Conservation (phyloP, 2,888 invertebrate species). For the Microplitis deprimator region DNA sequence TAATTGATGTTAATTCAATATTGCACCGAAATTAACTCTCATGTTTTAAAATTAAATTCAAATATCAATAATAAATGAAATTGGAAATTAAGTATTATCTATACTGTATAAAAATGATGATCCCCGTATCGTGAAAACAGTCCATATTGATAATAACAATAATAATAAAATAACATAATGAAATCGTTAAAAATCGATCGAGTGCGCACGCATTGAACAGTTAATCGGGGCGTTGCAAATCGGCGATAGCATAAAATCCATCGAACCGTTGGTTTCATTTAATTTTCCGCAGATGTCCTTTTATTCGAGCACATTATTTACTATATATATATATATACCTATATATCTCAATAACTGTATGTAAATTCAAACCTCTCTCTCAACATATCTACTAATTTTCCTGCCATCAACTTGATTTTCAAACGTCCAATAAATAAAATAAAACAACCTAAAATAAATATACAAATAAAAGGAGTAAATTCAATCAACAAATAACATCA, state of each 20-base stretch:
- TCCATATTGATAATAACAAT: conserved; percentile 17
- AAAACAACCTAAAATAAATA: neutral
- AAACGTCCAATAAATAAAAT: neutral
- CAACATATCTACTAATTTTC: neutral
- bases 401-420: neutral
- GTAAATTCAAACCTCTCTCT: neutral
- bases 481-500: neutral
- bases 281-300: conserved; percentile 49
- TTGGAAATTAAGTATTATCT: neutral
- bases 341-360: conserved; percentile 31
- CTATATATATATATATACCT: conserved; percentile 32
- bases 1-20: neutral
- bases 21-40: neutral
- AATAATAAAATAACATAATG: conserved; percentile 1
- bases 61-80: neutral
- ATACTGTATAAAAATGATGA: neutral
- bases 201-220: conserved; percentile 38
- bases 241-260: conserved; percentile 50
- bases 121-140: neutral
- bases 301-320: conserved; percentile 51
- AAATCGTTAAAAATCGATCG: conserved; percentile 39
- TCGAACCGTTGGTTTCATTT: conserved; percentile 46
- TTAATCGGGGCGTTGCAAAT: conserved; percentile 45
- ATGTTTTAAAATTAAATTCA: neutral
- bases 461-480: neutral